Percentiles rank a stretch among this genome's conserved stretches.
phyloP scores from a whole-genome alignment of 2,113 vertebrate species.

The Bubo bubo region DNA sequence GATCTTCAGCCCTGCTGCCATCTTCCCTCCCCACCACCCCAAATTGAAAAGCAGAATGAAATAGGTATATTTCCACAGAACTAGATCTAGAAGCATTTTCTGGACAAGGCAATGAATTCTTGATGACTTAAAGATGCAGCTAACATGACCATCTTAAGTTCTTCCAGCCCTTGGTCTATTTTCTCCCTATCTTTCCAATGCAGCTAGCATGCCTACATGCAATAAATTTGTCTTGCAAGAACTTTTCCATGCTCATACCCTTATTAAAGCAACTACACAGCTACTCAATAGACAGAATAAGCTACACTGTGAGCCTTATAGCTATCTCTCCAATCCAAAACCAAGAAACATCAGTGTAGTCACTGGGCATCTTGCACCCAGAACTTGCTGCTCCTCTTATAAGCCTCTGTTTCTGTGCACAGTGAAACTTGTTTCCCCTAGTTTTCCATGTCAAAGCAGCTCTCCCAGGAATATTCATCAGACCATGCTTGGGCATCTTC shows the following conservation, averaged over 20 bases:
- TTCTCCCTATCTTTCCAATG: not conserved
- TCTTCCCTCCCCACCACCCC: rapidly evolving
- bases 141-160: not conserved
- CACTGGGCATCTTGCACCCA: not conserved
- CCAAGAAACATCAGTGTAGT: not conserved
- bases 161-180: not conserved
- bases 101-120: not conserved
- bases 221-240: not conserved
- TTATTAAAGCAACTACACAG: not conserved
- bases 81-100: not conserved
- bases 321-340: not conserved
- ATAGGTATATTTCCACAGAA: not conserved
- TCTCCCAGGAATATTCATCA: not conserved
- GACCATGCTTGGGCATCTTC: not conserved
- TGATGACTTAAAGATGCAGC: not conserved
- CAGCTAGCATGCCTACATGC: not conserved
- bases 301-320: not conserved
- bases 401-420: not conserved
- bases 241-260: not conserved
- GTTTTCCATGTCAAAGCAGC: not conserved
- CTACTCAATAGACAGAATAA: not conserved
- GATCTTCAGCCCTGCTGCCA: not conserved
- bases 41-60: not conserved
- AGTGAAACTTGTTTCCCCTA: not conserved
- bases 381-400: not conserved